Percentiles rank a stretch among this genome's conserved stretches.
Conservation (phyloP, 1,140 invertebrate genomes). For the Euura saliciscinereae region DNA sequence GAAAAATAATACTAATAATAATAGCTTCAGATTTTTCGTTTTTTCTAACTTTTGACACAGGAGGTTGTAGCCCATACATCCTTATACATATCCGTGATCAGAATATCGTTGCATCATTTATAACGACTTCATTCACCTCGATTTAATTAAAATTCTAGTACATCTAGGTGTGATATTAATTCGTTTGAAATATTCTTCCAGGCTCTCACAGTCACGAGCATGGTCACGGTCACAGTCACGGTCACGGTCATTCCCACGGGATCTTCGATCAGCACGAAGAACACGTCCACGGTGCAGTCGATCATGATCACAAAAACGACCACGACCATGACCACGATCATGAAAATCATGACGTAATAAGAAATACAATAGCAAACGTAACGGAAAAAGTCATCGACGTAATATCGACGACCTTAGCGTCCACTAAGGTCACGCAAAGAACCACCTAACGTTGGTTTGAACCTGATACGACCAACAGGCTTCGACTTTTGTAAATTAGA, state of each 20-base stretch:
- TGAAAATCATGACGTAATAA: conserved; percentile 16
- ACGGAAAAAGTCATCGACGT: not conserved
- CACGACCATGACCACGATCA: conserved; percentile 24
- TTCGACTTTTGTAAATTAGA: no score
- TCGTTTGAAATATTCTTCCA: conserved; percentile 37
- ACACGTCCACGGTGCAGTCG: conserved; percentile 23
- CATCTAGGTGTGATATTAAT: not conserved
- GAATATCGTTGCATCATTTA: no score
- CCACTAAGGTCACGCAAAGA: not conserved
- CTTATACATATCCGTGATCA: no score
- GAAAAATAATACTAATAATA: no score
- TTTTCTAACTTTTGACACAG: no score
- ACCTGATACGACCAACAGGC: no score
- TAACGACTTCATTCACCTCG: no score
- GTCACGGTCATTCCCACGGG: conserved; percentile 7
- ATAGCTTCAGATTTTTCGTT: no score
- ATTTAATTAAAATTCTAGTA: no score
- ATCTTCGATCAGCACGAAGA: conserved; percentile 23
- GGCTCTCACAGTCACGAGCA: conserved; percentile 51
- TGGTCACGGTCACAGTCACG: conserved; percentile 27
- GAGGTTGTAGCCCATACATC: no score
- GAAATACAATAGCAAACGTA: not conserved
- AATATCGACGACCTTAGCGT: not conserved
- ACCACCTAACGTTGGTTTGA: not conserved
- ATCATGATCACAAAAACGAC: conserved; percentile 26